Base-by-base conservation (phyloP, 2,797 vertebrate species). In the Enteromius viviparus region DNA sequence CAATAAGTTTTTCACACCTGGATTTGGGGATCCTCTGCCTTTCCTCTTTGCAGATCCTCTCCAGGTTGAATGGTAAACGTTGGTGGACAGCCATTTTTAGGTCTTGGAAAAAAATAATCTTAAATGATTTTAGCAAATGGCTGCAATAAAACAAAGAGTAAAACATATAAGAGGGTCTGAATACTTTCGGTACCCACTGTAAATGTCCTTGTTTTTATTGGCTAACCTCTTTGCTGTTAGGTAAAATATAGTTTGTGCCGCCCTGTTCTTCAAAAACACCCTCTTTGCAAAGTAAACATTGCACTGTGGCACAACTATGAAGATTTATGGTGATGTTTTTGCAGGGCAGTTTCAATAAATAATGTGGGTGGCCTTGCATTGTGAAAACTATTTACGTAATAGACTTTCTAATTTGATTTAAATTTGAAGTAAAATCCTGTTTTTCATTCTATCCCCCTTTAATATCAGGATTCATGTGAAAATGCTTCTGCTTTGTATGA, bases 231-330 rank as follows among this genome's bases (percentile, higher is more conserved):
- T 79, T 26, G 19, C 11, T 78, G 26, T 37, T 49, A 8, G 19
- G 60, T 51, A 11, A 2, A 34, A 68, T 68, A 19, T 37, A 40
- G 45, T 40, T 37, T 78, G 21, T 15, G 29, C 47, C 29, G 1
- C 21, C 29, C 47, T 3, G 12, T 66, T 34, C 29, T 53, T 68
- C 42, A 15, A 11, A 11, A 51, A 53, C 21, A 53, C 6, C 29
- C 29, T 34, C 15, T 23, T 51, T 40, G 64, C 64, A 55, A 79
- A 42, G 34, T n/a, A 42, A 76, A 76, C 53, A 60, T 26, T 76
- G 3, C 40, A 62, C n/a, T 62, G 23, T 37, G 9, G 15, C 75
- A 60, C 37, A 62, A 19, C 2, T 15, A 8, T 76, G 12, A 76
- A 26, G 21, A 40, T 76, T 10, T 58, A 58, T 58, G 34, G 34